Conservation (phyloP, 2,113 vertebrate genomes). For the cattle (Bos taurus) region DNA sequence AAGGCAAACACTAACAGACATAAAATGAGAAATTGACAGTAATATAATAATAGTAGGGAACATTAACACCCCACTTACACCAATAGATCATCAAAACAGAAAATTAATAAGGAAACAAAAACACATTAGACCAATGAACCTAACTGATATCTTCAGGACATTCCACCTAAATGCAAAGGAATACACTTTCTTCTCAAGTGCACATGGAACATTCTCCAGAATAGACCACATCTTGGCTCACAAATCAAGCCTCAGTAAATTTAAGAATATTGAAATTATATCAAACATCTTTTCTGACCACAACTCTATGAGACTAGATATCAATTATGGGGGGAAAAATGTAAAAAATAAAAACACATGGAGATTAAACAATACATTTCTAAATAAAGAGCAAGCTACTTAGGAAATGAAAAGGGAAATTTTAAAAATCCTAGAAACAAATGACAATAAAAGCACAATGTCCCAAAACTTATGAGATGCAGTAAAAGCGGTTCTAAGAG, state of each 20-base stretch:
- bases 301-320: background rate
- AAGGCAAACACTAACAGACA: background rate
- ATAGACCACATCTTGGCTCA: background rate
- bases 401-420: background rate
- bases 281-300: background rate
- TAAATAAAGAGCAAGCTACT: background rate
- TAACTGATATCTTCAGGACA: background rate
- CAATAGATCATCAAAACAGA: background rate
- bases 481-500: background rate
- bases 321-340: background rate
- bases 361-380: background rate
- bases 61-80: background rate
- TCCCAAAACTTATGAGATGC: background rate
- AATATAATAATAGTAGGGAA: background rate
- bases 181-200: background rate
- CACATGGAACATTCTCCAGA: background rate
- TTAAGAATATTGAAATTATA: background rate
- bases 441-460: background rate
- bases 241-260: background rate
- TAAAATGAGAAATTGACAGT: background rate
- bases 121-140: background rate
- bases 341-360: background rate
- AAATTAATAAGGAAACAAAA: background rate
- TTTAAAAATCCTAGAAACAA: background rate
- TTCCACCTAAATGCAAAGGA: background rate